These are phyloP conservation scores for Apostichopus parvimensis DNA, from an alignment of 35 echinoderm and acorn worm species.

Conservation along the genomic window DNA sequence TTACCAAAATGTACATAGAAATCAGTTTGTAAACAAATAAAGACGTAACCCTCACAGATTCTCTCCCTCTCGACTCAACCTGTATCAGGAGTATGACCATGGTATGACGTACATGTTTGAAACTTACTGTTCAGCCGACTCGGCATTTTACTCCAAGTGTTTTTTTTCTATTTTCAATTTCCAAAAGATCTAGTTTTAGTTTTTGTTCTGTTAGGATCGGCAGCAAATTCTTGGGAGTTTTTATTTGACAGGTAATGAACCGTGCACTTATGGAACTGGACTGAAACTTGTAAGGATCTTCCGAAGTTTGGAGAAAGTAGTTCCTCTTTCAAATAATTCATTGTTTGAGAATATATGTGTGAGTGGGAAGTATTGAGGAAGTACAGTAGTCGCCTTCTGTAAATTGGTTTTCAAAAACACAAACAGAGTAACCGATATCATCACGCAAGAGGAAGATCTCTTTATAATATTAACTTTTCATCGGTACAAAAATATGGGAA, in stretches of 20 bases:
- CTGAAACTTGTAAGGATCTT: background rate
- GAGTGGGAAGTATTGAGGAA: background rate
- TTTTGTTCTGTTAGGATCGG: background rate
- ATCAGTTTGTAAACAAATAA: too few relatives aligned
- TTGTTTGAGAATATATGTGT: too few relatives aligned
- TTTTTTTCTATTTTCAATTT: background rate
- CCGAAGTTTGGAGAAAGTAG: background rate
- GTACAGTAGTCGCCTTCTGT: background rate
- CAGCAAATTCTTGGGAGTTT: background rate
- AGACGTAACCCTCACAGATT: background rate
- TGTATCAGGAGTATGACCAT: background rate
- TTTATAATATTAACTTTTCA: background rate
- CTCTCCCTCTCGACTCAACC: background rate
- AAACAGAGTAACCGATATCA: background rate
- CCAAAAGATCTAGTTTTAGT: background rate
- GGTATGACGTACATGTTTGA: background rate
- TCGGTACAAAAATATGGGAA: background rate
- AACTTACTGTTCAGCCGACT: background rate
- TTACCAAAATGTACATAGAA: too few relatives aligned
- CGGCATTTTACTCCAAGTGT: background rate
- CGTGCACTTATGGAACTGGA: background rate
- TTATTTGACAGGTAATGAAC: background rate
- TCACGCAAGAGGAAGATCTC: background rate
- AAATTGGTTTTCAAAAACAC: background rate
- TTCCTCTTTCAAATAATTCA: background rate